Percentiles rank a stretch among this genome's conserved stretches.
These are phyloP conservation scores for Florisuga fusca DNA, from an alignment of 2,797 vertebrate species.

Conservation along the genomic window DNA sequence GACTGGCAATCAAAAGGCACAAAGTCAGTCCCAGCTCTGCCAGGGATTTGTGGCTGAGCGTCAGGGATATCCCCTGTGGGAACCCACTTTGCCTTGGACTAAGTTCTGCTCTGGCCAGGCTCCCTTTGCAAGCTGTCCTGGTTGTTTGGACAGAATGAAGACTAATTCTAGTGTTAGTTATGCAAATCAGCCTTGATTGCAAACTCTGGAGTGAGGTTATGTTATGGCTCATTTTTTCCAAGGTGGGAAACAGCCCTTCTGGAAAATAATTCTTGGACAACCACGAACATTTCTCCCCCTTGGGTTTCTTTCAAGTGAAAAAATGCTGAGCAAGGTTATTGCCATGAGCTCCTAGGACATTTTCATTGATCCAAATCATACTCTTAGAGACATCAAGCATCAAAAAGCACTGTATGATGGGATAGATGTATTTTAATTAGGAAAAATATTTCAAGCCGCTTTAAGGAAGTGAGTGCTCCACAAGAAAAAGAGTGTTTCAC, in stretches of 20 bases:
- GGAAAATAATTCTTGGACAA: background rate
- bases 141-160: background rate
- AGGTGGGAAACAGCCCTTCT: background rate
- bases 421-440: constrained; percentile 19
- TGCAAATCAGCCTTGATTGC: background rate
- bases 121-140: background rate
- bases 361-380: constrained; percentile 57
- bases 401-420: background rate
- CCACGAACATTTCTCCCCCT: background rate
- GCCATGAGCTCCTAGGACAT: constrained; percentile 26
- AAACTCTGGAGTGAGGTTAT: background rate
- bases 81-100: background rate
- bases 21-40: fast-evolving
- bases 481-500: background rate
- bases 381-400: background rate
- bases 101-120: background rate
- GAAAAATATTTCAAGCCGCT: background rate
- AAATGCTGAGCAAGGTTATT: constrained; percentile 42
- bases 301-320: constrained; percentile 23
- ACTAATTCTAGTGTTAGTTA: constrained; percentile 9
- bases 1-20: fast-evolving
- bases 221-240: background rate
- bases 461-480: background rate
- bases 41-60: background rate
- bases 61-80: fast-evolving